Evolutionary conservation across 2,888 invertebrate species (phyloP), one percentile per base, ranked within the genome.

Genomic region (Lycia hirtaria): DNA sequence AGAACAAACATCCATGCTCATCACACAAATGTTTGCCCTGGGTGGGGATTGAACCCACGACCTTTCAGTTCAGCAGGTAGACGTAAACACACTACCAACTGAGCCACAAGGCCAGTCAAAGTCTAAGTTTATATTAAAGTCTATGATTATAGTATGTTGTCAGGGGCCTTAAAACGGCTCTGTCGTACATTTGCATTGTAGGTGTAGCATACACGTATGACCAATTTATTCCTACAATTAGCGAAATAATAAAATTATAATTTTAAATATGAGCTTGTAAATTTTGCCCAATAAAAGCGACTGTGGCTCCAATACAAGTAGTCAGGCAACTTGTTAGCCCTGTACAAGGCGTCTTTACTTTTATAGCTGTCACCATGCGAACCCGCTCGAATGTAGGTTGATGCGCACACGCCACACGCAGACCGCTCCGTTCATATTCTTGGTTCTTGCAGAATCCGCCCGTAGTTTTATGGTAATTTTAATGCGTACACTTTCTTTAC

Each of bases 301-400:
- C 5, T 0, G 41, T 41, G 26, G 26, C 26, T 26, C 17, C 26
- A 3, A 15, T 28, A 10, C 5, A 15, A 26, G 3, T 26, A 9
- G 2, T 7, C 15, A 2, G 6, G 10, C 26, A 28, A 26, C 47
- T 56, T 59, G 56, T 57, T 44, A 49, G 50, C 5, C 14, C 12
- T 26, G 10, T 53, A 57, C 26, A 62, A 60, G 62, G 69, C 64
- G 56, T 58, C 62, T 49, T 40, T 56, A 64, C 61, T 68, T 72
- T 65, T 72, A 74, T 69, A 71, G 70, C 66, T 70, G 64, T 58
- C 64, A 61, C 65, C 50, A 28, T 56, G 60, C 57, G 55, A 53
- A 60, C 56, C 32, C 24, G 35, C 45, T 38, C 48, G 63, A 71
- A 78, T 75, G 77, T 79, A 75, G 77, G 77, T 73, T 75, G 73